These are phyloP conservation scores for Thysanoteuthis rhombus DNA, from an alignment of 2,888 invertebrate genomes.

Conservation along the genomic window DNA sequence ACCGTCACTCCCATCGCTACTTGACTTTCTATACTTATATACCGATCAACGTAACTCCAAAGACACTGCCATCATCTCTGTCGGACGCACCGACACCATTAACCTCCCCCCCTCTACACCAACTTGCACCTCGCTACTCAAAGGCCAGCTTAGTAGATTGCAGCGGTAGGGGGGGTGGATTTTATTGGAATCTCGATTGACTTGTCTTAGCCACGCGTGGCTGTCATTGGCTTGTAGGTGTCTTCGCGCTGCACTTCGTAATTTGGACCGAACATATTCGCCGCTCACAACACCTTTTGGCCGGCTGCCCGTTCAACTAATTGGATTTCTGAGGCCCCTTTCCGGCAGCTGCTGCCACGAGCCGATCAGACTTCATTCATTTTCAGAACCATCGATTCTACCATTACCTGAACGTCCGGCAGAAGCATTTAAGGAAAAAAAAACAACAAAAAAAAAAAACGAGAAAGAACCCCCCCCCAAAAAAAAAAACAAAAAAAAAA, in stretches of 20 bases:
- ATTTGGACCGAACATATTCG: not conserved
- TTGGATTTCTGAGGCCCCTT: not conserved
- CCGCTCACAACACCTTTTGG: not conserved
- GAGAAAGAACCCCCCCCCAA: too few relatives aligned
- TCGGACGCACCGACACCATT: not conserved
- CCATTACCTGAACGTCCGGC: not conserved
- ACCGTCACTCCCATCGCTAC: not conserved
- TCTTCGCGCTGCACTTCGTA: not conserved
- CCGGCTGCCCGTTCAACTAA: not conserved
- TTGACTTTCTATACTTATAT: not conserved
- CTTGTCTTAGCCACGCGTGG: not conserved
- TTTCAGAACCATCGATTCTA: not conserved
- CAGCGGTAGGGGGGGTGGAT: not conserved
- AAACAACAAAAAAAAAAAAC: too few relatives aligned
- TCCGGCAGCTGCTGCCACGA: not conserved
- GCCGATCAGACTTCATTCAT: not conserved
- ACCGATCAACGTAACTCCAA: not conserved
- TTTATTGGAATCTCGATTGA: not conserved
- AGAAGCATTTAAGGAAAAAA: not conserved
- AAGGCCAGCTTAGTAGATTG: not conserved
- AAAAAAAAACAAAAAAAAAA: not conserved
- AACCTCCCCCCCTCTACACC: rapidly evolving
- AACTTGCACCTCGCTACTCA: not conserved
- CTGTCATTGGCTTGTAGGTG: not conserved
- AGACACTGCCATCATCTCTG: not conserved